Percentiles rank a stretch among this genome's conserved stretches.
Conservation (phyloP, 2,888 invertebrate species). For the Erpobdella octoculata region DNA sequence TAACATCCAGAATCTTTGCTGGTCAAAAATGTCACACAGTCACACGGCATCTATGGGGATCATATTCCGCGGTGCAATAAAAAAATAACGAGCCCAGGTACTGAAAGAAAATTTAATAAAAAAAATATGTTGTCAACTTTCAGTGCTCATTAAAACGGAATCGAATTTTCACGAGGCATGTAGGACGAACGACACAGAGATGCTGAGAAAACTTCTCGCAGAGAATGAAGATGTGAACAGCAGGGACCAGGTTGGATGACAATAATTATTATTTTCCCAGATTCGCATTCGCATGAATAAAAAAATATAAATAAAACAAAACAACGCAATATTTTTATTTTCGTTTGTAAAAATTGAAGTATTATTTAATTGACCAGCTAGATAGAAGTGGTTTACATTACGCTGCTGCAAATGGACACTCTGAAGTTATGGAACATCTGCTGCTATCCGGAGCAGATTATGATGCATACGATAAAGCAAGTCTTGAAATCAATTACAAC, state of each 20-base stretch:
- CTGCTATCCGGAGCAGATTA: slow-evolving; percentile 49
- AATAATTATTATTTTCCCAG: neutral
- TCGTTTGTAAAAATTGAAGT: neutral
- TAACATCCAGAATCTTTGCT: no score
- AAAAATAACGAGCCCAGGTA: no score
- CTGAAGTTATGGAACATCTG: slow-evolving; percentile 46
- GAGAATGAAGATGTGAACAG: slow-evolving; percentile 51
- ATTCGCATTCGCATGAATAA: neutral
- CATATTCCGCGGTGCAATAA: no score
- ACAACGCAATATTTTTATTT: no score
- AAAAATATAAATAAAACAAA: no score
- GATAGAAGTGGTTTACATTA: slow-evolving; percentile 52
- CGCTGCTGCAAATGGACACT: slow-evolving; percentile 52
- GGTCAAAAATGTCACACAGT: no score
- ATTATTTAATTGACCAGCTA: slow-evolving; percentile 40
- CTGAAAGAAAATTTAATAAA: neutral
- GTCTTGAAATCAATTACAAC: neutral
- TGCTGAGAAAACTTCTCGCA: slow-evolving; percentile 44
- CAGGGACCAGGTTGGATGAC: slow-evolving; percentile 47
- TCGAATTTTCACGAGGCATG: slow-evolving; percentile 51
- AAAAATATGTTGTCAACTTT: neutral
- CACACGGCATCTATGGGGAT: no score
- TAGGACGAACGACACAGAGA: slow-evolving; percentile 48
- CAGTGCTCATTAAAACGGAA: slow-evolving; percentile 43
- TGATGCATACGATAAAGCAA: slow-evolving; percentile 50